phyloP scores from a whole-genome alignment of 2,797 vertebrate genomes.

The Sorex maritimensis region DNA sequence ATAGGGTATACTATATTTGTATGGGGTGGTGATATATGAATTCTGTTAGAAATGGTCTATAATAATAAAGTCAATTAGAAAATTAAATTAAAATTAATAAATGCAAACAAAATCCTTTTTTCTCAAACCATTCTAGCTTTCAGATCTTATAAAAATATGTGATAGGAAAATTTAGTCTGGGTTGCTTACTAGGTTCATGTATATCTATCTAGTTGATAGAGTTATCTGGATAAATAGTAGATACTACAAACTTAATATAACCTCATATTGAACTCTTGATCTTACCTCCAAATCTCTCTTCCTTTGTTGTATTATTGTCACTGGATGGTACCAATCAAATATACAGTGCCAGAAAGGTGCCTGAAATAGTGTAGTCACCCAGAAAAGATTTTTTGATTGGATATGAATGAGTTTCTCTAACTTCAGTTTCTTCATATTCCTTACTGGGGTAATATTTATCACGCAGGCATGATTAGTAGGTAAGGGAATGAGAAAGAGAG shows the following conservation, averaged over 20 bases:
- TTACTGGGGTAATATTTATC: background rate
- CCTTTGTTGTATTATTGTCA: background rate
- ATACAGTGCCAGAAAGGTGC: background rate
- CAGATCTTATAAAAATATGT: no score
- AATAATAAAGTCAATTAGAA: conserved; percentile 11
- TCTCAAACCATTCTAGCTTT: conserved; percentile 3
- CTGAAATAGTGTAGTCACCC: background rate
- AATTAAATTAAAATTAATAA: background rate
- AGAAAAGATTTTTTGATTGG: background rate
- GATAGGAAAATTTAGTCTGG: no score
- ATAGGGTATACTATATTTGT: background rate
- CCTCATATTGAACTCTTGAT: background rate
- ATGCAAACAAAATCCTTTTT: background rate
- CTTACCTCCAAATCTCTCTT: background rate
- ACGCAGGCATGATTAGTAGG: background rate
- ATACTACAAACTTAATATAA: background rate
- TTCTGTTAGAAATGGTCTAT: background rate
- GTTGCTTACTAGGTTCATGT: background rate
- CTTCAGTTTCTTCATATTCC: background rate
- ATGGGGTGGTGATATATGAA: background rate
- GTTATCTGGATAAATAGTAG: background rate
- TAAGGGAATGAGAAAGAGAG: background rate
- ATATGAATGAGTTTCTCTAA: background rate
- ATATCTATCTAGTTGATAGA: background rate
- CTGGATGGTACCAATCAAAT: background rate